phyloP scores from a whole-genome alignment of 2,113 vertebrate genomes.

The Dromiciops gliroides region DNA sequence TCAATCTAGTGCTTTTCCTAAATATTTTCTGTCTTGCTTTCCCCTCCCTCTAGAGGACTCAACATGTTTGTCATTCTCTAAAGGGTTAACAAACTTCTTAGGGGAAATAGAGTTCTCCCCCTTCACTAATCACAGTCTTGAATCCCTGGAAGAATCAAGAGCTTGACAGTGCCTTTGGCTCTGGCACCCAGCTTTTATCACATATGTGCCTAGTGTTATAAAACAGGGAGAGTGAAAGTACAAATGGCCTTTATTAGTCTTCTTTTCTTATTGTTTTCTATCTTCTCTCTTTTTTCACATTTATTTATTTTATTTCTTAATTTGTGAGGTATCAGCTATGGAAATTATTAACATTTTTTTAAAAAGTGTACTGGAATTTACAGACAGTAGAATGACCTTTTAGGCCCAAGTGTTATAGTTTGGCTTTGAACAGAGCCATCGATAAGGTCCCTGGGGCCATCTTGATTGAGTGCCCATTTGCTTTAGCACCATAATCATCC shows the following conservation, averaged over 20 bases:
- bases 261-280: neutral
- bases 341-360: neutral
- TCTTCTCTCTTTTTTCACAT: neutral
- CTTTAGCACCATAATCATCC: neutral
- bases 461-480: neutral
- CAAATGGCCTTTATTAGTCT: neutral
- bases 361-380: neutral
- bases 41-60: neutral
- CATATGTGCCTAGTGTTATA: neutral
- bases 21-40: neutral
- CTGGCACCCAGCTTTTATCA: neutral
- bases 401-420: neutral
- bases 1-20: neutral
- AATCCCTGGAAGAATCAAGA: neutral
- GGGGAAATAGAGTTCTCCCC: neutral
- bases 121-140: neutral
- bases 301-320: neutral
- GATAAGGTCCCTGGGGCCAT: neutral
- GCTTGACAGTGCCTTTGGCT: neutral
- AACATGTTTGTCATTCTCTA: neutral
- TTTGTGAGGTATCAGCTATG: neutral
- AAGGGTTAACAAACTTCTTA: neutral
- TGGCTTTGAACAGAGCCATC: neutral
- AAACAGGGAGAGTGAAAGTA: neutral
- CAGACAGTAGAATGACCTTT: neutral